Percentiles rank a stretch among this genome's conserved stretches.
Conservation (phyloP, 2,888 invertebrate species). For the Belgica antarctica region DNA sequence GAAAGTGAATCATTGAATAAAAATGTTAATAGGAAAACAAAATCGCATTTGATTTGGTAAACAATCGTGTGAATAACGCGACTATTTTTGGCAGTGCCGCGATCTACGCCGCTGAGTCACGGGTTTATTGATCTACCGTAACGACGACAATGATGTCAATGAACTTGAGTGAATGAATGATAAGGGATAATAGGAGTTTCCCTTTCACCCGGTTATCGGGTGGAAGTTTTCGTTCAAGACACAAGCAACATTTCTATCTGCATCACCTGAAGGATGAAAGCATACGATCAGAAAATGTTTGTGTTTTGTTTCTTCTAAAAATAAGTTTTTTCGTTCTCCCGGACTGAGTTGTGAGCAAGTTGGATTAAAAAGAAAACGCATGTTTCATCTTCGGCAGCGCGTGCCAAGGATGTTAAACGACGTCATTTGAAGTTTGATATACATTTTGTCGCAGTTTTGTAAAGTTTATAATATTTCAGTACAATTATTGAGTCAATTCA, state of each 20-base stretch:
- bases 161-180: constrained; percentile 2
- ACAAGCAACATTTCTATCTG: too few species aligned
- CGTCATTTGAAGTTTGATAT: too few species aligned
- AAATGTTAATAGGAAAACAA: background rate
- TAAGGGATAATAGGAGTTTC: background rate
- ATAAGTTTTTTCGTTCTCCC: constrained; percentile 3
- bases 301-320: background rate
- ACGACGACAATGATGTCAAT: constrained; percentile 2
- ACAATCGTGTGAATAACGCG: constrained; percentile 1
- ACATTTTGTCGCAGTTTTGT: too few species aligned
- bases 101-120: background rate
- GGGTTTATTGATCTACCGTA: background rate
- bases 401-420: too few species aligned
- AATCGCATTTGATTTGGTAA: background rate
- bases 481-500: too few species aligned
- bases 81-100: background rate
- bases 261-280: background rate
- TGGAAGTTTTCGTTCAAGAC: background rate
- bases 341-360: background rate
- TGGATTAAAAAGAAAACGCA: constrained; percentile 8
- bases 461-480: too few species aligned
- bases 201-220: background rate
- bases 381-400: background rate
- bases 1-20: constrained; percentile 8
- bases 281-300: background rate